These are phyloP conservation scores for Phrynocephalus vlangalii DNA, from an alignment of 2,797 vertebrate genomes.

Conservation along the genomic window DNA sequence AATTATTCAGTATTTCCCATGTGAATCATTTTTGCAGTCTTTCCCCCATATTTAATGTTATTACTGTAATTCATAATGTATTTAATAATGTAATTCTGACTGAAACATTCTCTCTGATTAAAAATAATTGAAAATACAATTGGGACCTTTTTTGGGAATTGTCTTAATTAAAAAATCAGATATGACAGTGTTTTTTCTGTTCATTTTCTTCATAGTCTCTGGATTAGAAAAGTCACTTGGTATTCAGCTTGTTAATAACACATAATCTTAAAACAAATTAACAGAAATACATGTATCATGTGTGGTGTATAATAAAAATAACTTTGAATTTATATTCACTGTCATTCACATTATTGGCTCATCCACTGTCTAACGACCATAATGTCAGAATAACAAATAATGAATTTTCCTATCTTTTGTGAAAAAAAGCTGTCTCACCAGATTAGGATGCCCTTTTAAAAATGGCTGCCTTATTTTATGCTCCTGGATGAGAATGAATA, in stretches of 20 bases:
- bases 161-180: constrained; percentile 61
- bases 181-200: constrained; percentile 35
- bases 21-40: constrained; percentile 26
- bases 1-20: constrained; percentile 22
- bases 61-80: constrained; percentile 48
- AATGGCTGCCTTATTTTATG: no score
- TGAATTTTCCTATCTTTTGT: no score
- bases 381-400: no score
- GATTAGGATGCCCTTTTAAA: no score
- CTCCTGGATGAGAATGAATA: no score
- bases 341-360: not conserved
- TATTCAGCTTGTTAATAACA: constrained; percentile 40
- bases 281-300: not conserved
- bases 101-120: constrained; percentile 42
- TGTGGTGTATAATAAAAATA: constrained; percentile 30
- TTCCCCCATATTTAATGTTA: constrained; percentile 49
- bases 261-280: constrained; percentile 35
- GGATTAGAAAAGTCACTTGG: constrained; percentile 32
- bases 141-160: constrained; percentile 50
- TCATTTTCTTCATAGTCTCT: constrained; percentile 44
- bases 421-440: no score
- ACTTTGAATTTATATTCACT: not conserved
- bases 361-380: not conserved
- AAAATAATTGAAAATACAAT: constrained; percentile 60
- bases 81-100: constrained; percentile 59